phyloP scores from a whole-genome alignment of 2,797 vertebrate species.

The Peromyscus melanophrys region DNA sequence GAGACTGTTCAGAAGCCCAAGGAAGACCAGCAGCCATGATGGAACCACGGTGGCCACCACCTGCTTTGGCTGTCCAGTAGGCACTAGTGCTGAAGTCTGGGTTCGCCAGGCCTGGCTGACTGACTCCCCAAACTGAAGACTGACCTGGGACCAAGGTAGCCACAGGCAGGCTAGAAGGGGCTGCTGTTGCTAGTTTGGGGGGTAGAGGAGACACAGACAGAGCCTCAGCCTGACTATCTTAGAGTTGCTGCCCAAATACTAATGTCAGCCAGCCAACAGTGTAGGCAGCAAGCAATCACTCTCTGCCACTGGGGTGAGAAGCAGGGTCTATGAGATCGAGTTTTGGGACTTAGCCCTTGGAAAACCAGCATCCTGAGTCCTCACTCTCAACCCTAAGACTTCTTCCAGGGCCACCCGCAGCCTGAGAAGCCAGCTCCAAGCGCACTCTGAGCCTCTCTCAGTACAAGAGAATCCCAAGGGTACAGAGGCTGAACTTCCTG shows the following conservation, averaged over 20 bases:
- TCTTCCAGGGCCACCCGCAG: neutral
- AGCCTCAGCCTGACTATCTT: neutral
- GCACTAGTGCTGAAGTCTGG: neutral
- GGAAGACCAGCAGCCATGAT: neutral
- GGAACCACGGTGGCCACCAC: accelerated
- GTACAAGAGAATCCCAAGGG: neutral
- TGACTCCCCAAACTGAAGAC: neutral
- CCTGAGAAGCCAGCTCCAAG: neutral
- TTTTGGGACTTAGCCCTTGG: neutral
- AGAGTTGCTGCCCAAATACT: neutral
- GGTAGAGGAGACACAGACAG: neutral
- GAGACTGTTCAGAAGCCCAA: neutral
- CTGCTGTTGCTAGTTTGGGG: neutral
- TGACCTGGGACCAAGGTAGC: neutral
- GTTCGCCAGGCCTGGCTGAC: neutral
- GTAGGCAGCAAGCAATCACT: neutral
- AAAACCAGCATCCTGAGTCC: neutral
- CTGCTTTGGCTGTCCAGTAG: neutral
- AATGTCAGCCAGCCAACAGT: neutral
- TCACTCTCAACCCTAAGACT: neutral
- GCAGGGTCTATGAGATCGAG: neutral
- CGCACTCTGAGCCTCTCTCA: neutral
- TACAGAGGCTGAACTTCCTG: neutral
- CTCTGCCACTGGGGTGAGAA: accelerated
- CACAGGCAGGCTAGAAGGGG: neutral